Base-by-base conservation (phyloP, 2,113 vertebrate species). In the Zootoca vivipara region DNA sequence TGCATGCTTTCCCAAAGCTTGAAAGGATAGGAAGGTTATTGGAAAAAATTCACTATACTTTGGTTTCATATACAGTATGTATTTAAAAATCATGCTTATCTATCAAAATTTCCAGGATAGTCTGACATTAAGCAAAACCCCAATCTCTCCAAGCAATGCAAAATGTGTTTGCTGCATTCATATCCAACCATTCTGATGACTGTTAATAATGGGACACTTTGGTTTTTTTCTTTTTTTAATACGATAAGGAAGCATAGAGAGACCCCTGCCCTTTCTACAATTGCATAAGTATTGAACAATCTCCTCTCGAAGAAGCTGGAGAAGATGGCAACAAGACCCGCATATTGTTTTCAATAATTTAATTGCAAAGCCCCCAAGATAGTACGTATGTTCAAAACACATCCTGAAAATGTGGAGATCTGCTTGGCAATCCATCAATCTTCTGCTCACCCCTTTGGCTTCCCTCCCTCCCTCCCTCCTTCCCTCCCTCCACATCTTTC, bases 311-410 rank as follows among this genome's bases (percentile, higher is more conserved):
- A 72, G 7, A 56, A 70, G 16, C 18, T 33, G 18, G 80, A 24
- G 58, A 56, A 82, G n/a, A 82, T 65, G 56, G 58, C 33, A 64
- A 52, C 33, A 2, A 15, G 83, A 84, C 24, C 69, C 26, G 38
- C 83, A 58, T 74, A 84, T 58, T 74, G 69, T 56, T 74, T 58
- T 74, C n/a, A 35, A 56, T 84, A 58, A 84, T 74, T 38, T 84
- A 84, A 84, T 73, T 73, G 83, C 2, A 4, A 69, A 58, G 20
- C 33, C 69, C 69, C 46, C 3, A 5, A 73, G 83, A 46, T 58
- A 73, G n/a, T 12, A 73, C 42, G 69, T 30, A 73, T 73, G 83
- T 73, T 84, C 42, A 26, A 73, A 56, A 56, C 46, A 6, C 69
- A 56, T 56, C 30, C 8, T 6, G 12, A 26, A 70, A 28, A 73